Evolutionary conservation across 2,797 vertebrate species (phyloP), one percentile per base, ranked within the genome.

Genomic region (Manis pentadactyla): DNA sequence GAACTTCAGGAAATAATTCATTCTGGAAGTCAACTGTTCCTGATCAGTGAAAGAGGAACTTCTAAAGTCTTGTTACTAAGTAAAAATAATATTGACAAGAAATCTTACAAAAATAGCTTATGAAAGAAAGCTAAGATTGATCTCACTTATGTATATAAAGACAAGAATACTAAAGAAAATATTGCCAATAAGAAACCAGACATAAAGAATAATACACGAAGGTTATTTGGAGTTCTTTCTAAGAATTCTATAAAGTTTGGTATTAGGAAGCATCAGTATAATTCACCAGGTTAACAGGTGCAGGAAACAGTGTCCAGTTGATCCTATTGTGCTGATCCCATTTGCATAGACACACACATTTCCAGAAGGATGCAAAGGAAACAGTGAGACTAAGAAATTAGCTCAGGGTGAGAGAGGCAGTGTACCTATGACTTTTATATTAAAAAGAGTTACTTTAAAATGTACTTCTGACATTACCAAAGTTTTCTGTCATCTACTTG

Each of bases 1-100:
- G 77, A 46, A 73, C 77, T 46, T 93, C 39, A 91, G 61, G 9
- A 89, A 82, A 82, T 34, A 83, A 82, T 83, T 91, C 12, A 91
- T 63, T 93, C 15, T 94, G 15, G 83, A 92, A 92, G 59, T 93
- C 17, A 77, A 49, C 15, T 94, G 0, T 57, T 91, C 7, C 27
- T 86, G 34, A 66, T 18, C 1, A 57, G 46, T 93, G 71, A 77
- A 78, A 90, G 4, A 77, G 11, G 29, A 74, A 83, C 10, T 5
- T 88, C 78, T 77, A 78, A 91, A 89, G 12, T 31, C 7, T 89
- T 78, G 23, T 46, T 92, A 9, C 23, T 89, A 89, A 77, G 14
- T 64, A 51, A 90, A 81, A 3, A 78, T 81, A 90, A 57, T 8
- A 61, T 61, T 68, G 49, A 90, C 14, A 68, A 12, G 4, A 51